Evolutionary conservation across 1,140 invertebrate genomes (phyloP).

Genomic region (Brachionus angularis): DNA sequence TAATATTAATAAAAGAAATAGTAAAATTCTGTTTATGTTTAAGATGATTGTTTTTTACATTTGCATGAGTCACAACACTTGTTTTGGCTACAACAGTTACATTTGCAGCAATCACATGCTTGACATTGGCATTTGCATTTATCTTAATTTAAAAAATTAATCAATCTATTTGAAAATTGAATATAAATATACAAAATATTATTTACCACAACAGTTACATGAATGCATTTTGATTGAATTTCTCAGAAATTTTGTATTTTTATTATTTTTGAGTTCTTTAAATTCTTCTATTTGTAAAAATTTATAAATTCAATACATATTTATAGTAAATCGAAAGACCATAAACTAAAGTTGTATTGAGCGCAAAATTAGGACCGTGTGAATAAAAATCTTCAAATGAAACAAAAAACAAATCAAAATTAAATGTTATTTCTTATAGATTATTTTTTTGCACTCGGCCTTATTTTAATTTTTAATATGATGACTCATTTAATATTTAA

Average conservation of each 20-base stretch:
- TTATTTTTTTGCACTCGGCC: not conserved
- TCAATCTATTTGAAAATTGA: too few relatives aligned
- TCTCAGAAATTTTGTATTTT: too few relatives aligned
- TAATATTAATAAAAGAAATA: too few relatives aligned
- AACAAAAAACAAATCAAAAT: slow-evolving; percentile 1
- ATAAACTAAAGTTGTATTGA: too few relatives aligned
- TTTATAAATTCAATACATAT: not conserved
- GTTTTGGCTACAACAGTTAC: slow-evolving; percentile 15
- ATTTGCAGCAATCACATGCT: slow-evolving; percentile 11
- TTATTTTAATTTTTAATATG: not conserved
- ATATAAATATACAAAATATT: too few relatives aligned
- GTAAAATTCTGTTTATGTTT: too few relatives aligned
- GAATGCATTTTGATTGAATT: too few relatives aligned
- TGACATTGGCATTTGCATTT: slow-evolving; percentile 21
- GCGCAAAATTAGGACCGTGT: slow-evolving; percentile 27
- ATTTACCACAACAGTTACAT: slow-evolving; percentile 32
- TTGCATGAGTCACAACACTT: too few relatives aligned
- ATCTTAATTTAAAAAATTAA: too few relatives aligned
- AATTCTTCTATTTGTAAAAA: not conserved
- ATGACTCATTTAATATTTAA: not conserved
- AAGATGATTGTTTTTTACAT: too few relatives aligned
- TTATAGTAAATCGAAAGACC: slow-evolving; percentile 4
- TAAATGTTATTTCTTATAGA: not conserved
- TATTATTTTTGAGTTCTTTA: not conserved
- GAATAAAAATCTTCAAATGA: slow-evolving; percentile 5